These are phyloP conservation scores for Drosophila rufa DNA, from an alignment of 1,140 invertebrate genomes.

Conservation along the genomic window DNA sequence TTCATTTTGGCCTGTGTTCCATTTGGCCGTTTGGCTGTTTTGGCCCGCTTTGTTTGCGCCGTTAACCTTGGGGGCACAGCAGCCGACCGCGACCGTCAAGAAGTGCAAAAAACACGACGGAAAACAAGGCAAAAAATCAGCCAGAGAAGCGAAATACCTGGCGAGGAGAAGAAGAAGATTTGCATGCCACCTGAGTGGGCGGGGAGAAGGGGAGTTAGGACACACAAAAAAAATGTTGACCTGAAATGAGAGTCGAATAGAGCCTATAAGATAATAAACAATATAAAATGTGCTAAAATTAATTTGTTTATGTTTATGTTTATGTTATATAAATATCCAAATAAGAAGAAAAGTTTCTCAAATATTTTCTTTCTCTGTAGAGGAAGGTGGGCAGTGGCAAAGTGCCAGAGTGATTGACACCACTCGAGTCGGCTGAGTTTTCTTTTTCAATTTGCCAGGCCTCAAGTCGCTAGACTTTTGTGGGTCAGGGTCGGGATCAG, in stretches of 20 bases:
- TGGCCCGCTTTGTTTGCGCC: conserved; percentile 72
- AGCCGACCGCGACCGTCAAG: conserved; percentile 59
- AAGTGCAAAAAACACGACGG: conserved; percentile 28
- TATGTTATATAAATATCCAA: too few species aligned
- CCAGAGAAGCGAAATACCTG: conserved; percentile 28
- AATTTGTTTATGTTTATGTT: too few species aligned
- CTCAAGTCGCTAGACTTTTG: conserved; percentile 43
- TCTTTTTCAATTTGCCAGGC: conserved; percentile 51
- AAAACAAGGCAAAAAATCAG: conserved; percentile 26
- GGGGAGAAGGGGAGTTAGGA: conserved; percentile 4
- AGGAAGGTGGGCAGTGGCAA: neutral
- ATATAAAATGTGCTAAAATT: too few species aligned
- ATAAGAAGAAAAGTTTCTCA: too few species aligned
- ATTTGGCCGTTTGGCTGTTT: conserved; percentile 45
- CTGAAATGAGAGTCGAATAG: neutral
- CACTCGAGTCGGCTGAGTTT: conserved; percentile 31
- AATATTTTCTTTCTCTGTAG: neutral
- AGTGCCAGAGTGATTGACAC: conserved; percentile 75
- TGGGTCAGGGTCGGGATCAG: conserved; percentile 74
- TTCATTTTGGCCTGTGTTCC: conserved; percentile 68
- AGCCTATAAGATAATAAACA: neutral
- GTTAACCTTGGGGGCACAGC: conserved; percentile 80
- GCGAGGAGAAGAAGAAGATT: conserved; percentile 38
- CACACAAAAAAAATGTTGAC: neutral
- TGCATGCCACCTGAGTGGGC: conserved; percentile 55